Evolutionary conservation across 2,797 vertebrate species (phyloP).

Genomic region (Ataeniobius toweri): DNA sequence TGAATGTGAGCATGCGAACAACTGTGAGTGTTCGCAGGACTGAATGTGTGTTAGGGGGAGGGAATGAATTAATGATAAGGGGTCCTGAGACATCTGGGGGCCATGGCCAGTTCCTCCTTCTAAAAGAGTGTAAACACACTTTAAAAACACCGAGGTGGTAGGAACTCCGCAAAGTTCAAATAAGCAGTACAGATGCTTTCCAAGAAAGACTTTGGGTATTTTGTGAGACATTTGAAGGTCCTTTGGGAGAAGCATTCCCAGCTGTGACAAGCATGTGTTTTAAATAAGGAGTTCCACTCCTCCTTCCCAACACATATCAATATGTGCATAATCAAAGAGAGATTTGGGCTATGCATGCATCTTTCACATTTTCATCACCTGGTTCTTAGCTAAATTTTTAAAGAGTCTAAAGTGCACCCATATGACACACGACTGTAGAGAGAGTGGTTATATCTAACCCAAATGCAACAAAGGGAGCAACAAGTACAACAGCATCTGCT

Average conservation of each 20-base stretch:
- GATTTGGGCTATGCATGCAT: slow-evolving; percentile 15
- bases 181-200: slow-evolving; percentile 37
- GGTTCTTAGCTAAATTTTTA: neutral
- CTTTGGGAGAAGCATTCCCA: slow-evolving; percentile 69
- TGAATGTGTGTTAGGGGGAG: slow-evolving; percentile 44
- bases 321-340: slow-evolving; percentile 20
- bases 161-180: slow-evolving; percentile 42
- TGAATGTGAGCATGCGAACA: slow-evolving; percentile 11
- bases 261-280: slow-evolving; percentile 76
- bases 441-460: slow-evolving; percentile 12
- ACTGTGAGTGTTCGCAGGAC: slow-evolving; percentile 3
- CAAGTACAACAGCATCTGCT: slow-evolving; percentile 69
- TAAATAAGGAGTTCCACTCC: slow-evolving; percentile 71
- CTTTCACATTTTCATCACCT: slow-evolving; percentile 11
- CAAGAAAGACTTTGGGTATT: slow-evolving; percentile 62
- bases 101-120: slow-evolving; percentile 63
- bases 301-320: slow-evolving; percentile 34
- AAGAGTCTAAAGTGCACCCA: neutral
- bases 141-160: slow-evolving; percentile 47
- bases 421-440: neutral
- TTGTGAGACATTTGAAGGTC: slow-evolving; percentile 74
- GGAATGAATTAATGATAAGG: slow-evolving; percentile 49
- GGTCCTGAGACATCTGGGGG: slow-evolving; percentile 70
- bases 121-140: slow-evolving; percentile 54
- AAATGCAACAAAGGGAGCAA: slow-evolving; percentile 19